These are phyloP conservation scores for Phrynosoma platyrhinos DNA, from an alignment of 2,113 vertebrate species.

Conservation along the genomic window DNA sequence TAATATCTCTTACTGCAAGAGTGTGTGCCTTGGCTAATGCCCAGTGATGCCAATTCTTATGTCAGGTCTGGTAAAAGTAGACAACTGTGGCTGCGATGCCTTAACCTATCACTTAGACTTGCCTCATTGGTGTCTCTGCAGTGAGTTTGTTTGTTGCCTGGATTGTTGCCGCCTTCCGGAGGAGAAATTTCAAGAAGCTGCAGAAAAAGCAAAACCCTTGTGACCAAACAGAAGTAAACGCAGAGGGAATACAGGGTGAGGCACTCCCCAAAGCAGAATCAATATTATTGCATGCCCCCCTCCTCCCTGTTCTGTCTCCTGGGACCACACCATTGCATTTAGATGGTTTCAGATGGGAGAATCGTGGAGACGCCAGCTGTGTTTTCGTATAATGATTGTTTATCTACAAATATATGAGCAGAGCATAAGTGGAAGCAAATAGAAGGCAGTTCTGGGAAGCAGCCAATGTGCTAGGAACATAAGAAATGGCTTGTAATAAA, in stretches of 20 bases:
- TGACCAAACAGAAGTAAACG: conserved; percentile 55
- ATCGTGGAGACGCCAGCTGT: too few relatives aligned
- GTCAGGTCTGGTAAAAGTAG: neutral
- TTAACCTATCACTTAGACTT: neutral
- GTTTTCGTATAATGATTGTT: too few relatives aligned
- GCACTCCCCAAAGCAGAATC: neutral
- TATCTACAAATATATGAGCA: too few relatives aligned
- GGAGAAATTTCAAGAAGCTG: conserved; percentile 83
- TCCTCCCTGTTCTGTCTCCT: neutral
- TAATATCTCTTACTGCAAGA: neutral
- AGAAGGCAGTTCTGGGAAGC: too few relatives aligned
- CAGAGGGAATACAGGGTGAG: conserved; percentile 81
- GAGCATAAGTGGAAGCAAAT: too few relatives aligned
- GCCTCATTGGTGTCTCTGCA: conserved; percentile 56
- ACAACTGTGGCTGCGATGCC: neutral
- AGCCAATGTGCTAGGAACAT: too few relatives aligned
- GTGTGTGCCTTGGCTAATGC: neutral
- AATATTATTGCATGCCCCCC: neutral
- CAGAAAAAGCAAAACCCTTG: conserved; percentile 76
- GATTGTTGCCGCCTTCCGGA: conserved; percentile 83
- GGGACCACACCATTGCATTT: neutral
- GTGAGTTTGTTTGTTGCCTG: conserved; percentile 87
- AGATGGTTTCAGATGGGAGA: neutral
- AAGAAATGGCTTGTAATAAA: too few relatives aligned
- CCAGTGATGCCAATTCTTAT: neutral